Base-by-base conservation (phyloP, 2,888 invertebrate species). In the Rhorus exstirpatorius region DNA sequence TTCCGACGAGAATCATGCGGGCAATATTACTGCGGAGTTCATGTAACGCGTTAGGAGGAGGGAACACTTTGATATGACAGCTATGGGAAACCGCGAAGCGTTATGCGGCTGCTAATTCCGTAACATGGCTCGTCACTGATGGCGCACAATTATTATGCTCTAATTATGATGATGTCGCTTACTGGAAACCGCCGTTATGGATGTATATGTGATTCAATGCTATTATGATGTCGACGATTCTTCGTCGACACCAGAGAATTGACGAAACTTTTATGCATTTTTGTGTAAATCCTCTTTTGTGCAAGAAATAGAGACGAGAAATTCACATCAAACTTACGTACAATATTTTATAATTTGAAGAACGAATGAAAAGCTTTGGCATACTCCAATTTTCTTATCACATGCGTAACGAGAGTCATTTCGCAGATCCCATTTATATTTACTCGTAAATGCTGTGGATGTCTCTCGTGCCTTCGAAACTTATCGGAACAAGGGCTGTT, bases 61-160 rank as follows among this genome's bases (percentile, higher is more conserved):
- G 10, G 14, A 35, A 38, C 38, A 55, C 38, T 70, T 14, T n/a
- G 41, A n/a, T n/a, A 24, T 21, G 68, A 70, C 53, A n/a, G 14
- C 8, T 12, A 24, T 24, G 41, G 41, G 24, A 70, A 70, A 70
- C 55, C 55, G 41, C 55, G 14, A 55, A 55, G 12, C 41, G 21
- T 17, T 7, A 14, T 55, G 68, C 24, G 55, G 68, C 41, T 24
- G 68, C 55, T 53, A 53, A 53, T 24, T 14, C 35, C 41, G 24
- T 17, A 21, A 21, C 21, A 17, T 2, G 24, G n/a, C 44, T 14
- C 21, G 26, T 67, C 35, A 38, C 12, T 51, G 35, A 67, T 35
- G 35, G 14, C 7, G 35, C 49, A 31, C 10, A 67, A 67, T 67
- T 67, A 67, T 67, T 51, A 31, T 24, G 3, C 17, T 35, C n/a